Conservation (phyloP, 2,113 vertebrate genomes). For the Epinephelus moara region DNA sequence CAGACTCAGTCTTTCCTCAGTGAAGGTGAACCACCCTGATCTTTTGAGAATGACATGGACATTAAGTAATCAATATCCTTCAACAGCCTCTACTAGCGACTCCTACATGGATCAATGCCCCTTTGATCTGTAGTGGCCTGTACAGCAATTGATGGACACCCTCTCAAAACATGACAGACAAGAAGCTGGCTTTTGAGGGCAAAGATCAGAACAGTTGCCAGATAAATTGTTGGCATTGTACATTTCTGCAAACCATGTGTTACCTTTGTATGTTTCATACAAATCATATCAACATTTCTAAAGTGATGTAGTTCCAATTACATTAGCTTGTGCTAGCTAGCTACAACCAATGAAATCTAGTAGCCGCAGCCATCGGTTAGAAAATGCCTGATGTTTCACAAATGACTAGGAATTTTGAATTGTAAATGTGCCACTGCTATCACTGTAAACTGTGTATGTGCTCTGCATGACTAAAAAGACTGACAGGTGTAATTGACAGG, state of each 20-base stretch:
- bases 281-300: too few species aligned
- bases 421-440: neutral
- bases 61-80: constrained; percentile 20
- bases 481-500: neutral
- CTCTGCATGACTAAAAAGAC: neutral
- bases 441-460: neutral
- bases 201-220: neutral
- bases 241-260: too few species aligned
- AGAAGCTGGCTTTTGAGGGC: neutral
- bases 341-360: neutral
- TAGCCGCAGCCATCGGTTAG: neutral
- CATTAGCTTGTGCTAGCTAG: neutral
- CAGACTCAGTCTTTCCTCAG: neutral
- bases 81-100: neutral
- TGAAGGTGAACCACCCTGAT: neutral
- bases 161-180: neutral
- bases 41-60: neutral
- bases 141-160: neutral
- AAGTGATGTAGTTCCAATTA: too few species aligned
- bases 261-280: too few species aligned
- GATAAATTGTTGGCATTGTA: too few species aligned
- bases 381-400: neutral
- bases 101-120: constrained; percentile 1
- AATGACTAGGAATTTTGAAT: neutral
- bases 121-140: neutral